These are phyloP conservation scores for Poecilia velifera DNA, from an alignment of 2,797 vertebrate genomes.

Conservation along the genomic window DNA sequence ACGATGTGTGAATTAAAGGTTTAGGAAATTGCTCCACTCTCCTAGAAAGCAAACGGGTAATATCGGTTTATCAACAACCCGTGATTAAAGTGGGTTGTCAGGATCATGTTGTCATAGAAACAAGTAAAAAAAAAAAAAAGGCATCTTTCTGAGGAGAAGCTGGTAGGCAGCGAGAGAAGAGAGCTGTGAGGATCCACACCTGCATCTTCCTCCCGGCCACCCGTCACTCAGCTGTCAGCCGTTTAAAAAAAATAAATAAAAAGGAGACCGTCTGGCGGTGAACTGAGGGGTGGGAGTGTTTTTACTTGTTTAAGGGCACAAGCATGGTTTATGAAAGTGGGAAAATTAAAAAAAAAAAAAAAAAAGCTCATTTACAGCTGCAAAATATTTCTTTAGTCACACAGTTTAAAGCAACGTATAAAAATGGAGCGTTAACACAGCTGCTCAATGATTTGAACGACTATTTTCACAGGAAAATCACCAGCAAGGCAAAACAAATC, in stretches of 20 bases:
- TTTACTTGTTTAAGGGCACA: neutral
- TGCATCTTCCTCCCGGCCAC: neutral
- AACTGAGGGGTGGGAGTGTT: neutral
- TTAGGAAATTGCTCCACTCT: neutral
- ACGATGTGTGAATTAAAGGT: neutral
- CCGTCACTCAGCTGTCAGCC: constrained; percentile 8
- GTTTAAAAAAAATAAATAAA: neutral
- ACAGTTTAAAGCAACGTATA: no score
- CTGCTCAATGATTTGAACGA: neutral
- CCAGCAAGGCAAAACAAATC: neutral
- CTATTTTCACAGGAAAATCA: neutral
- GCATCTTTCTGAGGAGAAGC: neutral
- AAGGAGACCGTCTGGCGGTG: neutral
- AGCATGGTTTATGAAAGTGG: neutral
- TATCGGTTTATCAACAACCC: neutral
- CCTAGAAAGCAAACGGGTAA: neutral
- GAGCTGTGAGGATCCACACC: constrained; percentile 1
- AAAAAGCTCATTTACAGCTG: neutral
- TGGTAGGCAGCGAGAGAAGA: neutral
- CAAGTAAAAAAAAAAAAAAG: neutral
- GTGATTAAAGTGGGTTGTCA: neutral
- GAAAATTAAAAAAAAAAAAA: neutral
- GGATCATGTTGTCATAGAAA: constrained; percentile 15
- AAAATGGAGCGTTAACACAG: neutral
- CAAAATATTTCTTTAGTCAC: neutral